Evolutionary conservation across 2,888 invertebrate genomes (phyloP).

Genomic region (Perizoma affinitatum): DNA sequence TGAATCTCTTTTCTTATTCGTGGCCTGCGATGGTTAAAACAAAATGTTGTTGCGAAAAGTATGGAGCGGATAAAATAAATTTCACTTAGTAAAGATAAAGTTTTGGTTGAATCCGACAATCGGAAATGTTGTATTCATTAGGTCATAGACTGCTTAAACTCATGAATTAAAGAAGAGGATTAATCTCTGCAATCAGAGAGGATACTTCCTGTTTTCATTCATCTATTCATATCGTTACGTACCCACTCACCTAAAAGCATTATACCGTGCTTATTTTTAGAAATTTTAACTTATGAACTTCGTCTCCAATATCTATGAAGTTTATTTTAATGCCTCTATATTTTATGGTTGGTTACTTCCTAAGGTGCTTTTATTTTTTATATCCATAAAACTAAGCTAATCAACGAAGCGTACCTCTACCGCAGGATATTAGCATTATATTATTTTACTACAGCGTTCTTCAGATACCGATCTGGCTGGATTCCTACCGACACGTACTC

Average conservation of each 20-base stretch:
- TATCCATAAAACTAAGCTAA: slow-evolving; percentile 6
- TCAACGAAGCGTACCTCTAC: slow-evolving; percentile 20
- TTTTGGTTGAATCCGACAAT: neutral
- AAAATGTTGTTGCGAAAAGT: no score
- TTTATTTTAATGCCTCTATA: slow-evolving; percentile 3
- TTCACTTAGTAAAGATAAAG: slow-evolving; percentile 14
- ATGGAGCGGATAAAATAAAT: slow-evolving; percentile 23
- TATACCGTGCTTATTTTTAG: slow-evolving; percentile 3
- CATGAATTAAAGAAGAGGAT: slow-evolving; percentile 13
- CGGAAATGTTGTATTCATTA: slow-evolving; percentile 12
- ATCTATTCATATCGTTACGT: slow-evolving; percentile 9
- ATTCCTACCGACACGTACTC: slow-evolving; percentile 54
- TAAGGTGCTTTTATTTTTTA: slow-evolving; percentile 1
- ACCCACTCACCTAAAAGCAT: neutral
- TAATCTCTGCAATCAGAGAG: slow-evolving; percentile 10
- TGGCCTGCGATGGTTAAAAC: no score
- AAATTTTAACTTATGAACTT: neutral
- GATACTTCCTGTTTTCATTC: slow-evolving; percentile 21
- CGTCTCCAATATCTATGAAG: neutral
- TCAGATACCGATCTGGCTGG: slow-evolving; percentile 40
- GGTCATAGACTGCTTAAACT: slow-evolving; percentile 2
- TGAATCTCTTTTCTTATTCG: no score
- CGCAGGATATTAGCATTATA: slow-evolving; percentile 6
- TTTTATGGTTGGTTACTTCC: neutral
- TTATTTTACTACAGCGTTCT: slow-evolving; percentile 15